Evolutionary conservation across 1,140 invertebrate genomes (phyloP).

Genomic region (Bombus soroeensis): DNA sequence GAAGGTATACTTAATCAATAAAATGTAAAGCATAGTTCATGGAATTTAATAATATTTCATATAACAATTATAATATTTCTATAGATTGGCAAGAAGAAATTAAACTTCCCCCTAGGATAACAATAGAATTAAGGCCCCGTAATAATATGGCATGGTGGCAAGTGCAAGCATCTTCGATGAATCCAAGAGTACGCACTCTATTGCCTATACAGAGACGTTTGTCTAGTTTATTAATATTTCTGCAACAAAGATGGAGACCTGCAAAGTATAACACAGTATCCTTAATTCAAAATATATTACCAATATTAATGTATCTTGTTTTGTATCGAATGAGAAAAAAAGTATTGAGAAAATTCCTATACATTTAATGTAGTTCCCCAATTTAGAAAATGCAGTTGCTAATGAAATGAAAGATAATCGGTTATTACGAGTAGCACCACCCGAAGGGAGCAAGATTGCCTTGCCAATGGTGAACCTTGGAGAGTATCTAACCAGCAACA

Average conservation of each 20-base stretch:
- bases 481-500: slow-evolving; percentile 89
- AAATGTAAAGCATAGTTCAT: not conserved
- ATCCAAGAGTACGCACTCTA: slow-evolving; percentile 92
- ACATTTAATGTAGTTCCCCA: slow-evolving; percentile 61
- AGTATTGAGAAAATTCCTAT: slow-evolving; percentile 43
- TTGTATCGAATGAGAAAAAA: not conserved
- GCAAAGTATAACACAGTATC: slow-evolving; percentile 84
- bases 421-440: slow-evolving; percentile 82
- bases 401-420: slow-evolving; percentile 64
- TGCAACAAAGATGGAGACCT: slow-evolving; percentile 90
- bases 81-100: slow-evolving; percentile 90
- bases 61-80: slow-evolving; percentile 9
- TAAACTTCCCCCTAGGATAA: slow-evolving; percentile 91
- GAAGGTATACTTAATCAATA: slow-evolving; percentile 86
- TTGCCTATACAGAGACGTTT: slow-evolving; percentile 90
- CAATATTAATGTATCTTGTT: slow-evolving; percentile 30
- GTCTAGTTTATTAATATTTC: slow-evolving; percentile 88
- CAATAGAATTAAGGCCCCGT: slow-evolving; percentile 90
- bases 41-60: not conserved
- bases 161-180: slow-evolving; percentile 94
- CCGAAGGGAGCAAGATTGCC: slow-evolving; percentile 85
- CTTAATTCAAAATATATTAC: slow-evolving; percentile 66
- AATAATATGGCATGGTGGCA: slow-evolving; percentile 91
- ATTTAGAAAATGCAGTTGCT: slow-evolving; percentile 52
- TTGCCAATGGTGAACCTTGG: slow-evolving; percentile 88